A percentile compares a stretch with the other conserved stretches of the same genome.
Conservation (phyloP, 2,888 invertebrate genomes). For the Scelioninae gen. 2 region DNA sequence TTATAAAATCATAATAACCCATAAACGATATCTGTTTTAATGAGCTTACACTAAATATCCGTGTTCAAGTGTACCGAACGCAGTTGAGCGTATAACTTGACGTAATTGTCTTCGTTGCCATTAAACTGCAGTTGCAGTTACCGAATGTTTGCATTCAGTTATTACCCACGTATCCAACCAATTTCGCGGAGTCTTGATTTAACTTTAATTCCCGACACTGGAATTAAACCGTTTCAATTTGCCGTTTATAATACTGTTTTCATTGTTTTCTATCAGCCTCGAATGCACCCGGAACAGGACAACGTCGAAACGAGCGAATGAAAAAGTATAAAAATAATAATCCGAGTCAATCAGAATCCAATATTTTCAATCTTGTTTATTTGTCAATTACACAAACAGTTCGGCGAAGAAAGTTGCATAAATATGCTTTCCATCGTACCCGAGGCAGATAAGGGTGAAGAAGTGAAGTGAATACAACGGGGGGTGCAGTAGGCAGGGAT, state of each 20-base stretch:
- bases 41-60: slow-evolving; percentile 2
- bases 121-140: slow-evolving; percentile 16
- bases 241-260: no score
- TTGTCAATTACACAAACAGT: slow-evolving; percentile 55
- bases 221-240: no score
- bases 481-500: slow-evolving; percentile 68
- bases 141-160: slow-evolving; percentile 16
- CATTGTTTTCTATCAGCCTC: no score
- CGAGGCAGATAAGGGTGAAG: slow-evolving; percentile 72
- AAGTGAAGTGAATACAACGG: slow-evolving; percentile 72
- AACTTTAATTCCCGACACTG: no score
- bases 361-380: slow-evolving; percentile 37
- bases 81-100: slow-evolving; percentile 10
- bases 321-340: not conserved
- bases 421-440: slow-evolving; percentile 67
- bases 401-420: slow-evolving; percentile 57
- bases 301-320: not conserved
- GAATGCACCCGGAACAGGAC: no score
- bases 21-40: slow-evolving; percentile 1
- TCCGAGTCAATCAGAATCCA: not conserved
- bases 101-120: slow-evolving; percentile 5
- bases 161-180: slow-evolving; percentile 1
- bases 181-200: not conserved
- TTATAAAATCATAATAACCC: not conserved
- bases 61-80: slow-evolving; percentile 14